These are phyloP conservation scores for Elegia similella DNA, from an alignment of 2,888 invertebrate species.

Conservation along the genomic window DNA sequence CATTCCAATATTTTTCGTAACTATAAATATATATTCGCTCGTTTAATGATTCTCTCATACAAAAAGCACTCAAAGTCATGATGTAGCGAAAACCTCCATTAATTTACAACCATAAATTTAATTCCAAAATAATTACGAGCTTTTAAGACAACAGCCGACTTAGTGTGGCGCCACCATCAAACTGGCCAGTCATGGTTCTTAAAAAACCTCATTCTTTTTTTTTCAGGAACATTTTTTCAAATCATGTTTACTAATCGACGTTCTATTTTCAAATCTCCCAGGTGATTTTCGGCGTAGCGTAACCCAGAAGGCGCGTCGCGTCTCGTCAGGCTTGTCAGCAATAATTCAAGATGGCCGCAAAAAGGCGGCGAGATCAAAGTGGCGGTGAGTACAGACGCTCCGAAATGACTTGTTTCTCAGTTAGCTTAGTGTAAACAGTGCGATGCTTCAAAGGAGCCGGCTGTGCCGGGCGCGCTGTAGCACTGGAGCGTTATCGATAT, in stretches of 20 bases:
- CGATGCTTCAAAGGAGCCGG: constrained; percentile 73
- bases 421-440: constrained; percentile 77
- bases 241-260: constrained; percentile 10
- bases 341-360: constrained; percentile 58
- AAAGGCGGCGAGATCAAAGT: constrained; percentile 73
- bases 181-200: constrained; percentile 13
- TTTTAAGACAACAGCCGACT: constrained; percentile 8
- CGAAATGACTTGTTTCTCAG: constrained; percentile 77
- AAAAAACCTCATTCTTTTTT: not conserved
- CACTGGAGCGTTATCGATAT: not conserved
- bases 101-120: not conserved
- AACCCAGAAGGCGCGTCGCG: constrained; percentile 45
- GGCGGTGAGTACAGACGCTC: constrained; percentile 53
- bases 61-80: not conserved
- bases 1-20: too few species aligned
- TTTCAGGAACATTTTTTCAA: not conserved
- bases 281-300: constrained; percentile 44
- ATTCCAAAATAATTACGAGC: constrained; percentile 17
- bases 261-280: constrained; percentile 18
- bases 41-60: too few species aligned
- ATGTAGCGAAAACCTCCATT: not conserved
- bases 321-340: constrained; percentile 47
- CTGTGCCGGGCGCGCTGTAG: constrained; percentile 25
- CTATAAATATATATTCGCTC: too few species aligned
- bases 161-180: constrained; percentile 12